Conservation (phyloP, 1,140 invertebrate genomes). For the Metopolophium dirhodum region DNA sequence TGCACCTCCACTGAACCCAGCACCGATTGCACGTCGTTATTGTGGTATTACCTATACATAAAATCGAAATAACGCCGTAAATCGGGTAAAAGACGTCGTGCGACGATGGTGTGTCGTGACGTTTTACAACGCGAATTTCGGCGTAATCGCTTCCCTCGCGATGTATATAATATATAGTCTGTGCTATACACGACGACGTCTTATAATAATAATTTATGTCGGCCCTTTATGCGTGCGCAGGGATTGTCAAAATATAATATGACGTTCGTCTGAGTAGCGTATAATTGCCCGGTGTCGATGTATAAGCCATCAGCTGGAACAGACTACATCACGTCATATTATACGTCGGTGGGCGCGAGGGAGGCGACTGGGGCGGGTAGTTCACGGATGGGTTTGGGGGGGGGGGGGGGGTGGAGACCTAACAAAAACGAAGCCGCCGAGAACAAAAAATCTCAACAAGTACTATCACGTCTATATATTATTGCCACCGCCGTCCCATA, state of each 20-base stretch:
- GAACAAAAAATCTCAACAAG: slow-evolving; percentile 51
- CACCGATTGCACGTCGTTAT: no score
- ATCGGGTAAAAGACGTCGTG: no score
- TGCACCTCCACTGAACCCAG: no score
- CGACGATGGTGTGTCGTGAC: not conserved
- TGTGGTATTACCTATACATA: not conserved
- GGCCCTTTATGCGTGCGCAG: not conserved
- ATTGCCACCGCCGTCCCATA: not conserved
- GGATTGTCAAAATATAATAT: not conserved
- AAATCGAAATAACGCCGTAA: not conserved
- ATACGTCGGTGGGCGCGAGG: not conserved
- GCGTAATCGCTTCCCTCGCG: not conserved
- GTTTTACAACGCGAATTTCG: not conserved
- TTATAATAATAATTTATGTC: not conserved
- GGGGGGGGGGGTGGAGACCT: not conserved
- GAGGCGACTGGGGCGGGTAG: no score
- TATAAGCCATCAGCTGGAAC: not conserved
- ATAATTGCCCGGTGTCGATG: not conserved
- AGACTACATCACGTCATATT: not conserved
- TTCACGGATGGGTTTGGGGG: no score
- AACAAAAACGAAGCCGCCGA: not conserved
- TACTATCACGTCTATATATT: slow-evolving; percentile 1
- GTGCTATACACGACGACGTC: no score
- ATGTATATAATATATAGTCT: no score
- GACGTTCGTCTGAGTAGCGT: not conserved